A percentile compares a stretch with the other conserved stretches of the same genome.
Conservation (phyloP, 2,888 invertebrate species). For the Microctonus brassicae region DNA sequence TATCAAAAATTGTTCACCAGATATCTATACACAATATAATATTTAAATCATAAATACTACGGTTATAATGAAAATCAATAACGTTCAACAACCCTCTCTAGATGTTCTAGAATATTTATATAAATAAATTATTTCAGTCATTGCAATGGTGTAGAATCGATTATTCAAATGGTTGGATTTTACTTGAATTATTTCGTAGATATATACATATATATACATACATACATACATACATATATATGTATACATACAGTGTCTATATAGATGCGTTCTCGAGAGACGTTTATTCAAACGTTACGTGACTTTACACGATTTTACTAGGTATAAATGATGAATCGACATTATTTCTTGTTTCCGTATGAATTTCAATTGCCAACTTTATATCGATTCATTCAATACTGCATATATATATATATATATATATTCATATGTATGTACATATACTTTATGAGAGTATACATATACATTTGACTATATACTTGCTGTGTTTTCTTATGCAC, state of each 20-base stretch:
- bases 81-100: background rate
- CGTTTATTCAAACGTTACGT: conserved; percentile 29
- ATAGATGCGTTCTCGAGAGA: background rate
- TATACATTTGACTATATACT: background rate
- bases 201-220: no score
- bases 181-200: background rate
- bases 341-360: conserved; percentile 29
- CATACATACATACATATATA: conserved; percentile 9
- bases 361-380: conserved; percentile 36
- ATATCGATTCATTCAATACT: conserved; percentile 27
- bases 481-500: background rate
- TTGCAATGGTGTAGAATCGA: conserved; percentile 4
- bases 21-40: background rate
- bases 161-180: conserved; percentile 2
- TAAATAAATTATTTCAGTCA: conserved; percentile 13
- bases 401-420: background rate
- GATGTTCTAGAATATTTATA: background rate
- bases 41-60: no score
- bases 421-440: background rate
- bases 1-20: conserved; percentile 12
- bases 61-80: conserved; percentile 10
- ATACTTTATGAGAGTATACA: no score
- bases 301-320: conserved; percentile 32
- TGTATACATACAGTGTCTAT: background rate
- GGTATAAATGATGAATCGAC: conserved; percentile 39